phyloP scores from a whole-genome alignment of 2,113 vertebrate species.

The Hydrolagus affinis region DNA sequence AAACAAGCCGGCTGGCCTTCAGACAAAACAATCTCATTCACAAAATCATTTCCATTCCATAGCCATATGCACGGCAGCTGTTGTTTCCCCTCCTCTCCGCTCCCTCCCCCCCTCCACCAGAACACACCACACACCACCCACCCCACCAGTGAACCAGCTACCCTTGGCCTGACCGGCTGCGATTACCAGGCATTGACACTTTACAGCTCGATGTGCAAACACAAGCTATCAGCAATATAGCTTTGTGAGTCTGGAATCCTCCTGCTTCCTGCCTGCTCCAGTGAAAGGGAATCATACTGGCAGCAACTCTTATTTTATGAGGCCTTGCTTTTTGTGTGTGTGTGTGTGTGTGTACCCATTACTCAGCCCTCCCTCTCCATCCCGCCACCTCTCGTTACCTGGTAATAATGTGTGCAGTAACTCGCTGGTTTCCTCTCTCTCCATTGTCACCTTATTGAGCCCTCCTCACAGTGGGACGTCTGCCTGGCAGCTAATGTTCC shows the following conservation, averaged over 20 bases:
- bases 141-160: constrained; percentile 5
- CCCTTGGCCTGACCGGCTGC: neutral
- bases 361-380: neutral
- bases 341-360: constrained; percentile 10
- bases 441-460: constrained; percentile 22
- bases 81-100: neutral
- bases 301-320: neutral
- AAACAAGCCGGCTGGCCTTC: neutral
- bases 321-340: neutral
- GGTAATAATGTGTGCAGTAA: constrained; percentile 29
- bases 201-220: constrained; percentile 27
- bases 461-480: constrained; percentile 22
- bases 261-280: constrained; percentile 12
- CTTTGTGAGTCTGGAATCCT: constrained; percentile 10
- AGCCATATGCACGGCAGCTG: constrained; percentile 20
- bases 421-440: constrained; percentile 27
- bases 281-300: constrained; percentile 19
- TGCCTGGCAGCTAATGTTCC: constrained; percentile 14
- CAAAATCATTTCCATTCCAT: constrained; percentile 26
- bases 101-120: too few relatives aligned
- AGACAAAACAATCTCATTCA: constrained; percentile 25
- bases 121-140: too few relatives aligned
- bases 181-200: constrained; percentile 6
- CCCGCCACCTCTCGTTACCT: constrained; percentile 22
- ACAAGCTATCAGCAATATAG: neutral